Percentiles rank a stretch among this genome's conserved stretches.
Evolutionary conservation across 2,113 vertebrate species (phyloP).

Genomic region (Meriones unguiculatus): DNA sequence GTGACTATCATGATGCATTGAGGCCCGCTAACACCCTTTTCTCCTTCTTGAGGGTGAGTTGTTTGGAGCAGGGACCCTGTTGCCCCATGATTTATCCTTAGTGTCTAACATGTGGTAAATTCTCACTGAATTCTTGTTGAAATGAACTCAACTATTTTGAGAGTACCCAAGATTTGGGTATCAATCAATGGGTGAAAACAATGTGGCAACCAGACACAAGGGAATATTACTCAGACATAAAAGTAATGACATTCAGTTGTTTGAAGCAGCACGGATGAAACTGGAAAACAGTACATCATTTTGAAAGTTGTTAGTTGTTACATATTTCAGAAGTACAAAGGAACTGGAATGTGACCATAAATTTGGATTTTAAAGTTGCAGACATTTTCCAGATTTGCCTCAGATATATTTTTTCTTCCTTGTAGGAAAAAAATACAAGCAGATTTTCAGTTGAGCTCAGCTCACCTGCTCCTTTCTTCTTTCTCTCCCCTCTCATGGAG

Average conservation of each 20-base stretch:
- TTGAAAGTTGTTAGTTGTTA: slow-evolving; percentile 7
- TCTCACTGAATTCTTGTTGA: neutral
- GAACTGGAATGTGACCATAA: neutral
- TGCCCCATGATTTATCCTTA: neutral
- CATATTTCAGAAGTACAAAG: neutral
- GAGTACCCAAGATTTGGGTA: neutral
- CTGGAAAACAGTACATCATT: neutral
- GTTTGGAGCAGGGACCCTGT: neutral
- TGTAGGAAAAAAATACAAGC: neutral
- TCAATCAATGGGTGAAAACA: neutral
- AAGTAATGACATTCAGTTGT: neutral
- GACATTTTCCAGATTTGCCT: neutral
- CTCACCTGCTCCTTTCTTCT: neutral
- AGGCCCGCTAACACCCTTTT: neutral
- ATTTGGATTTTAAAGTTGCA: neutral
- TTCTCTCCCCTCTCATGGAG: neutral
- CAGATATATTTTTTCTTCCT: neutral
- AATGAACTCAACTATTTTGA: slow-evolving; percentile 34
- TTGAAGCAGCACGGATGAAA: neutral
- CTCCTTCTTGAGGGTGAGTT: neutral
- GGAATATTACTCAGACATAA: neutral
- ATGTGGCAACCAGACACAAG: neutral
- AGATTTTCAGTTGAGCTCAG: neutral
- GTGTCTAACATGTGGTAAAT: neutral
- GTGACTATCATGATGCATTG: neutral